phyloP scores from a whole-genome alignment of 2,113 vertebrate species.

The Carassius carassius region DNA sequence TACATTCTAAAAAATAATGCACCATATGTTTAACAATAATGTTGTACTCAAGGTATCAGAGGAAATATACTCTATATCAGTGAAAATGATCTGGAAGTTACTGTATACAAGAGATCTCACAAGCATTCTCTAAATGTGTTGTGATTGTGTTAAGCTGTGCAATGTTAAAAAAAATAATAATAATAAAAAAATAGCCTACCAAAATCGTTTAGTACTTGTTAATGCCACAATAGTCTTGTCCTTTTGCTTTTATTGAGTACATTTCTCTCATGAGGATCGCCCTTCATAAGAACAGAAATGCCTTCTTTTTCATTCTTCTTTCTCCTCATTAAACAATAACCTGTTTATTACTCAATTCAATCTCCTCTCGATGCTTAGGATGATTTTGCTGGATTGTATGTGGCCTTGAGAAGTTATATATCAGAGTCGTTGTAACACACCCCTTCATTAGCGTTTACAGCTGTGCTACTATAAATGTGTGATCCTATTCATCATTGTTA shows the following conservation, averaged over 20 bases:
- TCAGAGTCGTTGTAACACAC: constrained; percentile 48
- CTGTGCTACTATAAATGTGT: constrained; percentile 59
- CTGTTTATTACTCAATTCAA: constrained; percentile 57
- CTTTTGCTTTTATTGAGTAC: neutral
- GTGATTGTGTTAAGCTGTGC: neutral
- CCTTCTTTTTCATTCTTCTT: constrained; percentile 47
- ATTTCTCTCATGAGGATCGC: neutral
- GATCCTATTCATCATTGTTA: constrained; percentile 76
- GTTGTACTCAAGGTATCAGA: neutral
- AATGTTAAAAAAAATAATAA: too few relatives aligned
- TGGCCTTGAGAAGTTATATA: constrained; percentile 54
- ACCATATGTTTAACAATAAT: neutral
- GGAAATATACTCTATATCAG: neutral
- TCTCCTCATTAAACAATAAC: constrained; percentile 61
- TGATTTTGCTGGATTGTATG: constrained; percentile 60
- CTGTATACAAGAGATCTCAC: neutral
- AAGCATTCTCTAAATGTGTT: neutral
- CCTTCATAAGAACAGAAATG: constrained; percentile 2
- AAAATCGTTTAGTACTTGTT: neutral
- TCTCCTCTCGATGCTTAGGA: constrained; percentile 49
- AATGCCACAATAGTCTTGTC: constrained; percentile 20
- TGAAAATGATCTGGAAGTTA: neutral
- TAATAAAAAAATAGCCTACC: neutral
- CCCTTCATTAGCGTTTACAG: constrained; percentile 63
- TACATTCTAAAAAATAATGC: neutral